These are phyloP conservation scores for Lates calcarifer DNA, from an alignment of 2,113 vertebrate species.

Conservation along the genomic window DNA sequence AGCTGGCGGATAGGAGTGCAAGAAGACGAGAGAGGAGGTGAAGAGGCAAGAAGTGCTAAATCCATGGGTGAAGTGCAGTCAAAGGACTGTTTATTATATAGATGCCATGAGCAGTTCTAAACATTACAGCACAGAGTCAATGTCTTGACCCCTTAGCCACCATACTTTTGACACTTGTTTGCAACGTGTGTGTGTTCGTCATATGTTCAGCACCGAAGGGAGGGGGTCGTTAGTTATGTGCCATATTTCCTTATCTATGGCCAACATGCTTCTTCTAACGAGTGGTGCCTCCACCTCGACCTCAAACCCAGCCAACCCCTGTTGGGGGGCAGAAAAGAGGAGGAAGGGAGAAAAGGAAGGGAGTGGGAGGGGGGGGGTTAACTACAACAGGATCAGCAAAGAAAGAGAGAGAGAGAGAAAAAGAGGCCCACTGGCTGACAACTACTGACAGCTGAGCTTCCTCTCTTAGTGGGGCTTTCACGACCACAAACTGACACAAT, in stretches of 20 bases:
- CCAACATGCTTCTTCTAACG: conserved; percentile 66
- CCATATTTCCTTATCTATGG: conserved; percentile 76
- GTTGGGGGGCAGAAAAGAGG: conserved; percentile 44
- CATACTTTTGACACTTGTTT: conserved; percentile 24
- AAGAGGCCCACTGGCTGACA: conserved; percentile 49
- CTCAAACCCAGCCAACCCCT: conserved; percentile 57
- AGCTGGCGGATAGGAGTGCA: neutral
- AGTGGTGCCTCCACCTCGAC: conserved; percentile 60
- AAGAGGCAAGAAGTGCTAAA: neutral
- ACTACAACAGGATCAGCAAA: conserved; percentile 47
- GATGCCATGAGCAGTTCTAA: neutral
- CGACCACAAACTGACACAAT: conserved; percentile 73
- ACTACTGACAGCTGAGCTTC: conserved; percentile 78
- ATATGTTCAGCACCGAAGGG: conserved; percentile 21
- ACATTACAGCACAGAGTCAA: neutral
- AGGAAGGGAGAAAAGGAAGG: conserved; percentile 27
- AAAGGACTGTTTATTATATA: neutral
- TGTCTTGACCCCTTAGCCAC: conserved; percentile 18
- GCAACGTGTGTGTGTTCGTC: neutral
- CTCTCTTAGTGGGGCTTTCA: conserved; percentile 63
- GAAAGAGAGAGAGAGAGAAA: conserved; percentile 18
- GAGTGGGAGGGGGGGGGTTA: conserved; percentile 30
- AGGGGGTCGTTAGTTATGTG: conserved; percentile 43
- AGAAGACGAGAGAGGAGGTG: conserved; percentile 11
- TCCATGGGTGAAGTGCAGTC: neutral